phyloP scores from a whole-genome alignment of 1,140 invertebrate genomes.

The Copidosoma floridanum region DNA sequence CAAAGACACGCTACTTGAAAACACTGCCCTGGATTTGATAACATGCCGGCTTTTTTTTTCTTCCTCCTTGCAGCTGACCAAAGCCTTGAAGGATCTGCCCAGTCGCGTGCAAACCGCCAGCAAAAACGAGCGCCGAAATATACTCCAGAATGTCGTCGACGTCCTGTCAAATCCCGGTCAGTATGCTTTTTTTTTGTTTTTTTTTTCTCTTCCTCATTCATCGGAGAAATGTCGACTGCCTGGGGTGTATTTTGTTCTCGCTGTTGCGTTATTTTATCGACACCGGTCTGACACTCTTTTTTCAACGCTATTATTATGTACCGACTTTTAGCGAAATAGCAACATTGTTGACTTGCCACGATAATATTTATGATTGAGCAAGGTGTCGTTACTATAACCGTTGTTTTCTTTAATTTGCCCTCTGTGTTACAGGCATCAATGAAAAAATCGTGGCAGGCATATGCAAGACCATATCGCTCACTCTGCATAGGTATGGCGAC shows the following conservation, averaged over 20 bases:
- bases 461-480: slow-evolving; percentile 71
- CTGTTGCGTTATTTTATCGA: too few species aligned
- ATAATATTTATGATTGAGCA: too few species aligned
- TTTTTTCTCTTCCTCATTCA: too few species aligned
- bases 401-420: too few species aligned
- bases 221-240: too few species aligned
- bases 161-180: slow-evolving; percentile 74
- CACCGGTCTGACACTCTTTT: too few species aligned
- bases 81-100: slow-evolving; percentile 77
- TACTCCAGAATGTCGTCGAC: slow-evolving; percentile 70
- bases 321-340: too few species aligned
- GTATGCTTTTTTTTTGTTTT: slow-evolving; percentile 2
- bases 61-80: slow-evolving; percentile 63
- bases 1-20: slow-evolving; percentile 28
- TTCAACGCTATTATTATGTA: neutral
- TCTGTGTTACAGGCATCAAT: slow-evolving; percentile 71
- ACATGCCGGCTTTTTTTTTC: slow-evolving; percentile 42
- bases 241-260: too few species aligned
- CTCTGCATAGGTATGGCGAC: slow-evolving; percentile 77
- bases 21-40: slow-evolving; percentile 2
- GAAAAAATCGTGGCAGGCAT: slow-evolving; percentile 76
- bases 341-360: too few species aligned
- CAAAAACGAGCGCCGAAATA: slow-evolving; percentile 68
- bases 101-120: slow-evolving; percentile 75
- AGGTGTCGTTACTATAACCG: too few species aligned